These are phyloP conservation scores for Caenorhabditis doughertyi DNA, from an alignment of 2,888 invertebrate species.

Conservation along the genomic window DNA sequence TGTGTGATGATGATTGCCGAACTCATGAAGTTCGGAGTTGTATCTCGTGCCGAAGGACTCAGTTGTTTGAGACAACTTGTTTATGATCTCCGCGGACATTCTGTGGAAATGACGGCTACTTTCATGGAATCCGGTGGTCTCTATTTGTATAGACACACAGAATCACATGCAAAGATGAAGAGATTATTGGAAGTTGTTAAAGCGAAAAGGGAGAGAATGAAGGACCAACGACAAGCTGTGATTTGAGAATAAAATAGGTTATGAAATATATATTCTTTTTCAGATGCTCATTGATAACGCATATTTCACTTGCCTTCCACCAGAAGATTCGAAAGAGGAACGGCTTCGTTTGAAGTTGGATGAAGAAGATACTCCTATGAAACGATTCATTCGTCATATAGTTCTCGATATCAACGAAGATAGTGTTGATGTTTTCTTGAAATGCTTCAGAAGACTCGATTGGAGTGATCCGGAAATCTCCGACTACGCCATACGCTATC, in stretches of 20 bases:
- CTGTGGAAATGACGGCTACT: constrained; percentile 79
- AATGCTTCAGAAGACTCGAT: constrained; percentile 74
- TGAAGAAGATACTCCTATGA: constrained; percentile 72
- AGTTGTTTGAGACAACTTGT: constrained; percentile 77
- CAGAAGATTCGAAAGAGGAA: constrained; percentile 68
- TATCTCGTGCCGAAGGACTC: constrained; percentile 81
- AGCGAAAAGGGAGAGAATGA: constrained; percentile 74
- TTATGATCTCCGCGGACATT: constrained; percentile 78
- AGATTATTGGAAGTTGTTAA: constrained; percentile 78
- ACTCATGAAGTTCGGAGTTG: constrained; percentile 79
- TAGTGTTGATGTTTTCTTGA: constrained; percentile 56
- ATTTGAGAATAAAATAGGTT: constrained; percentile 8
- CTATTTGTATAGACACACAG: constrained; percentile 74
- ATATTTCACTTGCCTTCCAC: constrained; percentile 79
- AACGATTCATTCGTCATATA: constrained; percentile 68
- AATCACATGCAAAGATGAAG: constrained; percentile 81
- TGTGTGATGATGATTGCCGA: constrained; percentile 76
- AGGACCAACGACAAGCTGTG: constrained; percentile 78
- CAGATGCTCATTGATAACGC: constrained; percentile 82
- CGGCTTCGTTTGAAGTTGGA: constrained; percentile 52
- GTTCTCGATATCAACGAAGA: constrained; percentile 65
- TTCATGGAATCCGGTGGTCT: constrained; percentile 78
- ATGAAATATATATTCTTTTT: constrained; percentile 10
- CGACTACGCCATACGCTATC: constrained; percentile 65
- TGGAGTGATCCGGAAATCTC: constrained; percentile 75